These are phyloP conservation scores for Cartodere bifasciata DNA, from an alignment of 2,888 invertebrate species.

Conservation along the genomic window DNA sequence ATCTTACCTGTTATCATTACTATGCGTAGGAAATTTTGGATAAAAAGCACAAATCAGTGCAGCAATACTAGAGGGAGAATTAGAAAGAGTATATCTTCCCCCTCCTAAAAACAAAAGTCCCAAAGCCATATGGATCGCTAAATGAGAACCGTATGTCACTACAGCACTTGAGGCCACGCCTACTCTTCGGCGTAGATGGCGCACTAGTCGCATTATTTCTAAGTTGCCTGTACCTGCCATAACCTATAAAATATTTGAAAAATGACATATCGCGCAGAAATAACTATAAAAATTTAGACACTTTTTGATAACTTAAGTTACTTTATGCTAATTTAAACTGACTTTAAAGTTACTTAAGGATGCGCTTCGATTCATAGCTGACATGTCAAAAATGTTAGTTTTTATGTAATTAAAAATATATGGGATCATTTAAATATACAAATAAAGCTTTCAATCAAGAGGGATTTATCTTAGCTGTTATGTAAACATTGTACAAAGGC, in stretches of 20 bases:
- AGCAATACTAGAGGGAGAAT: constrained; percentile 63
- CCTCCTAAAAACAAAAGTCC: constrained; percentile 91
- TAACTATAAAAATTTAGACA: too few species aligned
- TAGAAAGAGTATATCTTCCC: constrained; percentile 74
- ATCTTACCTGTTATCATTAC: constrained; percentile 87
- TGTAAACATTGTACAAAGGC: too few species aligned
- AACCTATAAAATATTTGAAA: constrained; percentile 54
- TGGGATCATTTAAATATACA: too few species aligned
- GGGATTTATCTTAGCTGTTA: too few species aligned
- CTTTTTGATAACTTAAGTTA: too few species aligned
- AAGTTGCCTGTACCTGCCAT: constrained; percentile 93
- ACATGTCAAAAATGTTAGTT: too few species aligned
- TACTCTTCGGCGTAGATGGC: constrained; percentile 71
- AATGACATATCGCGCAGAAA: too few species aligned
- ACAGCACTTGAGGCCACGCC: constrained; percentile 54
- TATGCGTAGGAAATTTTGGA: constrained; percentile 93
- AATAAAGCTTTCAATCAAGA: too few species aligned
- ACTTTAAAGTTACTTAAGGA: not conserved
- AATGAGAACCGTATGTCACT: constrained; percentile 81
- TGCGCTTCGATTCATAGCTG: not conserved
- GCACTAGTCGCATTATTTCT: constrained; percentile 64
- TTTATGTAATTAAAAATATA: too few species aligned
- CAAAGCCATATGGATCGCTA: constrained; percentile 90
- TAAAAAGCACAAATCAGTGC: constrained; percentile 88
- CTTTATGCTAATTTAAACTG: too few species aligned